These are phyloP conservation scores for Lepus timidus DNA, from an alignment of 2,113 vertebrate species.

Conservation along the genomic window DNA sequence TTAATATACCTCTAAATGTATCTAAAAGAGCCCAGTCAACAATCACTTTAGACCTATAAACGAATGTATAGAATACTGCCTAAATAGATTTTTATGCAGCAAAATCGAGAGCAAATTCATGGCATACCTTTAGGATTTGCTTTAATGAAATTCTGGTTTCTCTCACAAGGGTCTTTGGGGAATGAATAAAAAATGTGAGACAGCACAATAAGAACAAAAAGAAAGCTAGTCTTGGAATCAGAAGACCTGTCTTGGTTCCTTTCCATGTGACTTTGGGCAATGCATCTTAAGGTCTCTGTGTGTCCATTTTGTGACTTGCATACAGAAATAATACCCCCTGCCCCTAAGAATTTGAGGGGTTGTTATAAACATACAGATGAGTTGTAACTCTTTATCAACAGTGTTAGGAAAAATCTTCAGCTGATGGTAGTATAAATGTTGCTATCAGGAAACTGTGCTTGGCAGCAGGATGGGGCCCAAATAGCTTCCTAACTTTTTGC, in stretches of 20 bases:
- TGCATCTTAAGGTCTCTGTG: background rate
- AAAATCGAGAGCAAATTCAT: slow-evolving; percentile 7
- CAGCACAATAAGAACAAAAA: background rate
- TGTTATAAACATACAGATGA: background rate
- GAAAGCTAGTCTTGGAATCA: background rate
- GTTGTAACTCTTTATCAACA: background rate
- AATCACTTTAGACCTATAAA: background rate
- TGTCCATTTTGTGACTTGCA: slow-evolving; percentile 11
- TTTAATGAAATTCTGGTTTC: slow-evolving; percentile 51
- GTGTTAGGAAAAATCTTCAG: background rate
- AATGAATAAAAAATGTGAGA: background rate
- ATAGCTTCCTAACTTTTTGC: background rate
- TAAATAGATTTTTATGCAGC: slow-evolving; percentile 2
- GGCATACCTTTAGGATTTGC: background rate
- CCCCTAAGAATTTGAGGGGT: background rate
- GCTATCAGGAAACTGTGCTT: background rate
- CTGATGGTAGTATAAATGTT: background rate
- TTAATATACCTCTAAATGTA: slow-evolving; percentile 21
- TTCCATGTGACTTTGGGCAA: background rate
- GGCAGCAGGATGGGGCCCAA: background rate
- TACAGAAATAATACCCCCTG: background rate
- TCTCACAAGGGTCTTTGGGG: background rate
- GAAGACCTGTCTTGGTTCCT: background rate
- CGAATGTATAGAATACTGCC: background rate
- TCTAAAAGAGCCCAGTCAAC: background rate